Conservation (phyloP, 1,140 invertebrate species). For the Littorina saxatilis region DNA sequence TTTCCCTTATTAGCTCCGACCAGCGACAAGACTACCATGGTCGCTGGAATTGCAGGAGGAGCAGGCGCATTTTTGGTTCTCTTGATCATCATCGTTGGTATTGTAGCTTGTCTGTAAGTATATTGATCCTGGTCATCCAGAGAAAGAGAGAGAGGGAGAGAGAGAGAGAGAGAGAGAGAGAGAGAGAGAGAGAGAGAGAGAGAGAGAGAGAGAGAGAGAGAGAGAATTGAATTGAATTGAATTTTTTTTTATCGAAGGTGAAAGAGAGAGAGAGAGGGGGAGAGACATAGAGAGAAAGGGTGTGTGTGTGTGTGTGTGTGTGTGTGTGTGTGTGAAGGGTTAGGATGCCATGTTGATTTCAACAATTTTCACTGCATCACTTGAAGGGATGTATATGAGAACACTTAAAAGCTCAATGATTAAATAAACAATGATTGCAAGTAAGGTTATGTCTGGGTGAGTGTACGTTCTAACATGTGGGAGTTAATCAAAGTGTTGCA, state of each 20-base stretch:
- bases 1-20: background rate
- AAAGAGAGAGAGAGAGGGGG: background rate
- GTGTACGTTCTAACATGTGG: too few relatives aligned
- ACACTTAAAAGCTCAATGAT: too few relatives aligned
- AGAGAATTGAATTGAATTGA: too few relatives aligned
- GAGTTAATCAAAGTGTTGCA: too few relatives aligned
- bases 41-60: background rate
- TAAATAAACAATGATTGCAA: too few relatives aligned
- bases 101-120: background rate
- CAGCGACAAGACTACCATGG: background rate
- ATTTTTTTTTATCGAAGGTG: too few relatives aligned
- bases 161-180: background rate
- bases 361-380: too few relatives aligned
- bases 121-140: background rate
- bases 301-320: conserved; percentile 1
- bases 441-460: too few relatives aligned
- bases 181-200: background rate
- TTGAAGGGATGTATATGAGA: too few relatives aligned
- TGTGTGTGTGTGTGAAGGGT: too few relatives aligned
- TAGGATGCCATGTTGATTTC: too few relatives aligned
- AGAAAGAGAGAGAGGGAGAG: background rate
- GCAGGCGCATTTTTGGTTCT: background rate
- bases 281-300: background rate
- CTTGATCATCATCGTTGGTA: background rate
- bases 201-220: background rate